Conservation (phyloP, 2,113 vertebrate genomes). For the Phainopepla nitens region DNA sequence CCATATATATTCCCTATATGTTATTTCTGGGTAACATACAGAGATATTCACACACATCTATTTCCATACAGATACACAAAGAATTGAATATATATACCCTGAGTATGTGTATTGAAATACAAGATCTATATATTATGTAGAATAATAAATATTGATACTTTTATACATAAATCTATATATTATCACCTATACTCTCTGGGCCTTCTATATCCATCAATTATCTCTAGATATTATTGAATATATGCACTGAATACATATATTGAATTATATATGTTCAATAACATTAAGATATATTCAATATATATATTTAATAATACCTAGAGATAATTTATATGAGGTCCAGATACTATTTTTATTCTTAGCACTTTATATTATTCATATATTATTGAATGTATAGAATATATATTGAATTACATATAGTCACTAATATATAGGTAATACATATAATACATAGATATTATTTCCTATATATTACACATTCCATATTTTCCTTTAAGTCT, state of each 20-base stretch:
- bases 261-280: neutral
- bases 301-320: neutral
- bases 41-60: neutral
- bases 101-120: neutral
- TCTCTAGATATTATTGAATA: neutral
- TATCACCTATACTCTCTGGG: neutral
- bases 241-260: neutral
- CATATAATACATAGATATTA: no score
- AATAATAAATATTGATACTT: neutral
- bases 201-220: neutral
- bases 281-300: neutral
- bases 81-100: neutral
- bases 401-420: neutral
- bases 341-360: neutral
- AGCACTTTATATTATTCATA: neutral
- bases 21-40: neutral
- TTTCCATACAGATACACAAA: neutral
- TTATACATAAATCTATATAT: neutral
- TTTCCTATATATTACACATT: neutral
- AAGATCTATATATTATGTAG: neutral
- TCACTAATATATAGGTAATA: neutral
- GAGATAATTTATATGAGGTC: neutral
- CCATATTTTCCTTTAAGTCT: neutral
- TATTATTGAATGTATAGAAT: neutral
- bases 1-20: neutral